Conservation (phyloP, 2,113 vertebrate species). For the Pungitius pungitius region DNA sequence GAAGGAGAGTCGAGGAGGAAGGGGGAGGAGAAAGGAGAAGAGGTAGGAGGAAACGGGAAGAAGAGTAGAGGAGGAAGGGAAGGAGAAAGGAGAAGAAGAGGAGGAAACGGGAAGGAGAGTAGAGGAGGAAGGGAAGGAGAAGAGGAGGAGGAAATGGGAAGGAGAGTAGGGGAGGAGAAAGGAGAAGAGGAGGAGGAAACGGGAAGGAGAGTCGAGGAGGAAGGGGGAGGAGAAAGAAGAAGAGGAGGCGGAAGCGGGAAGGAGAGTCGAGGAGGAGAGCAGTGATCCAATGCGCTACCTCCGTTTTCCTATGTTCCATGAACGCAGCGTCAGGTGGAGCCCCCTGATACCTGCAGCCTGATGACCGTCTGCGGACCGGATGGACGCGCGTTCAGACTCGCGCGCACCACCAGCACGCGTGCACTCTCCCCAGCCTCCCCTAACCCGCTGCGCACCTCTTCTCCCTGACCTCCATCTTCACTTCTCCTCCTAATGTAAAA, state of each 20-base stretch:
- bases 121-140: no score
- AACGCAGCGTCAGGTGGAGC: constrained; percentile 38
- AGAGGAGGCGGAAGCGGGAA: no score
- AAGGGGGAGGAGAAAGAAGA: neutral
- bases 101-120: no score
- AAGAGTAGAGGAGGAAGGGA: neutral
- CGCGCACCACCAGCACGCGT: neutral
- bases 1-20: constrained; percentile 31
- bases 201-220: neutral
- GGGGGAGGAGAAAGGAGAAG: constrained; percentile 1
- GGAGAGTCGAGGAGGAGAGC: neutral
- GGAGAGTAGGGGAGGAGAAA: no score
- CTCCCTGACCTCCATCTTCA: no score
- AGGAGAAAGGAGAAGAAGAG: no score
- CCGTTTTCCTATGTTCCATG: neutral
- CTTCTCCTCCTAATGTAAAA: no score
- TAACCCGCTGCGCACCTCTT: neutral
- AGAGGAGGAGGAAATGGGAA: no score
- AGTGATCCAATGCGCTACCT: neutral
- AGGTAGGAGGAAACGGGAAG: no score
- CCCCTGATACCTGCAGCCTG: constrained; percentile 25
- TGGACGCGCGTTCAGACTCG: neutral
- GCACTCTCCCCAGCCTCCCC: constrained; percentile 13
- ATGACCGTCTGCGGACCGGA: neutral
- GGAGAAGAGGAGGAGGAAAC: no score